Percentiles rank a stretch among this genome's conserved stretches.
phyloP scores from a whole-genome alignment of 2,888 invertebrate species.

The Sisyra nigra region DNA sequence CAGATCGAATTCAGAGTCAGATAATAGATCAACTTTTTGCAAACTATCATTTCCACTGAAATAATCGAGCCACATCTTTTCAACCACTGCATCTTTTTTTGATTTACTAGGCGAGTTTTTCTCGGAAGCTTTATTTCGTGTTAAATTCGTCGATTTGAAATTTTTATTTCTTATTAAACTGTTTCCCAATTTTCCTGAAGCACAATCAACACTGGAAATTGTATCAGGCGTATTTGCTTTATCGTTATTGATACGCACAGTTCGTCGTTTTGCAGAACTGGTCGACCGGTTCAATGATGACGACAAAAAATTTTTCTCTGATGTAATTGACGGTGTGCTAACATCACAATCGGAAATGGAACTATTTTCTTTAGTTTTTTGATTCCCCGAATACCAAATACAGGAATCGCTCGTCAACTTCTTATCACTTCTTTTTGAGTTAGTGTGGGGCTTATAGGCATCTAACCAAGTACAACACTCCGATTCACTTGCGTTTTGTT shows the following conservation, averaged over 20 bases:
- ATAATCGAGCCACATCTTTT: slow-evolving; percentile 19
- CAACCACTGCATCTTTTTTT: slow-evolving; percentile 13
- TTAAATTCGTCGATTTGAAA: not conserved
- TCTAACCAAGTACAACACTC: not conserved
- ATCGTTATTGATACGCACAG: slow-evolving; percentile 27
- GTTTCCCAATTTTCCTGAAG: not conserved
- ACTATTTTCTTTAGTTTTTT: slow-evolving; percentile 9
- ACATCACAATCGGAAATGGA: slow-evolving; percentile 1
- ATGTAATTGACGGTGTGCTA: slow-evolving; percentile 1
- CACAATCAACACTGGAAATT: slow-evolving; percentile 4
- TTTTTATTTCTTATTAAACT: not conserved
- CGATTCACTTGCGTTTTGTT: not conserved
- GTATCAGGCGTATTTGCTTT: slow-evolving; percentile 5
- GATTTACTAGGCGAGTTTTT: slow-evolving; percentile 18
- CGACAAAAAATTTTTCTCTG: not conserved
- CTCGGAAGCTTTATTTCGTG: slow-evolving; percentile 18
- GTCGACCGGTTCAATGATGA: slow-evolving; percentile 5
- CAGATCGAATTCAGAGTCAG: slow-evolving; percentile 18
- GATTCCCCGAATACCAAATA: not conserved
- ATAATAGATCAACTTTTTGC: slow-evolving; percentile 20
- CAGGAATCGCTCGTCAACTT: not conserved
- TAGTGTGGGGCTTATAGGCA: not conserved
- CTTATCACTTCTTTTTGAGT: not conserved
- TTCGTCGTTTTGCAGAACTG: slow-evolving; percentile 22
- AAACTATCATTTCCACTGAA: slow-evolving; percentile 4